Conservation (phyloP, 2,113 vertebrate genomes). For the Sitta europaea region DNA sequence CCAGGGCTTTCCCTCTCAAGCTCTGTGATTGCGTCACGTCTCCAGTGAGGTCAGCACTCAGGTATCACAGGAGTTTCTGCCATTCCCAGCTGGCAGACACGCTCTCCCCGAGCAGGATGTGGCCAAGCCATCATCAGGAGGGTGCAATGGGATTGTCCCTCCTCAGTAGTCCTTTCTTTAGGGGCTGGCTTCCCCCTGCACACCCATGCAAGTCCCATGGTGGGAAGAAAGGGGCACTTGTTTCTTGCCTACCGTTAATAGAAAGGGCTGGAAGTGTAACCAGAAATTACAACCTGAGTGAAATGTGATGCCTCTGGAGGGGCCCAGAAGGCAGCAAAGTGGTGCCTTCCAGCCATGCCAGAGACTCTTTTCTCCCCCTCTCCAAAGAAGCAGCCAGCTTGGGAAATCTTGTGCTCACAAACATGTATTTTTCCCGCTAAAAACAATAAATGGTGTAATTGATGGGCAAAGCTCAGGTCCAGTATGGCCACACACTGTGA, state of each 20-base stretch:
- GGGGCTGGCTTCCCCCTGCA: background rate
- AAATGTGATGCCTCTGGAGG: constrained; percentile 24
- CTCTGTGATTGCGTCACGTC: constrained; percentile 56
- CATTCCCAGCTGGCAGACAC: rapidly evolving
- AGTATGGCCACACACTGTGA: constrained; percentile 47
- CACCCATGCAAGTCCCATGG: rapidly evolving
- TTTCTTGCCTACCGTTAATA: background rate
- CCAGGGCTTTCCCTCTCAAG: background rate
- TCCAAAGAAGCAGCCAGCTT: background rate
- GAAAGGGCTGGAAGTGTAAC: constrained; percentile 33
- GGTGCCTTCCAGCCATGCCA: background rate
- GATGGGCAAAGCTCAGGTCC: constrained; percentile 32
- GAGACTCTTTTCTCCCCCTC: background rate
- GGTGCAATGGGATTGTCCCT: background rate
- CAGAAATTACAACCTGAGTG: constrained; percentile 44
- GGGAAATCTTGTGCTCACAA: constrained; percentile 37
- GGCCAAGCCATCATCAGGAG: constrained; percentile 1
- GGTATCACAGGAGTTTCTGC: background rate
- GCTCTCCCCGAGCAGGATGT: background rate
- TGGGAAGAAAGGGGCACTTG: constrained; percentile 36
- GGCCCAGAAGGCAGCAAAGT: constrained; percentile 8
- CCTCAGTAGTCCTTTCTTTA: background rate
- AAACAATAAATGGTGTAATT: constrained; percentile 59
- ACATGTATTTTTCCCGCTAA: constrained; percentile 36
- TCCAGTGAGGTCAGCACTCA: constrained; percentile 60